Conservation (phyloP, 2,888 invertebrate species). For the Nectonema munidae region DNA sequence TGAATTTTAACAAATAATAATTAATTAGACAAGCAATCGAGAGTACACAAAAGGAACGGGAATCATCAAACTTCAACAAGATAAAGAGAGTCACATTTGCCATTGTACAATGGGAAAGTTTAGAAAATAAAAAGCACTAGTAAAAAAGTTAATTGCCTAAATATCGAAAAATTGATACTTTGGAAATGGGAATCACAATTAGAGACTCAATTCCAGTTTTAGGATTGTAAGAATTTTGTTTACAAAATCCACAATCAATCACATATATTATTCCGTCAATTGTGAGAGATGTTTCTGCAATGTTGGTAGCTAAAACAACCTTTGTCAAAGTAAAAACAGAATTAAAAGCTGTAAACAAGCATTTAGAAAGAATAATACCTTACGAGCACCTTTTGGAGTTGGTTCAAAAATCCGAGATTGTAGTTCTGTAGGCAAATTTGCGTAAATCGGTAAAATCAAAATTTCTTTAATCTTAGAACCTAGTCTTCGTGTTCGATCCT, state of each 20-base stretch:
- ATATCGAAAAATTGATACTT: no score
- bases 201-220: slow-evolving; percentile 91
- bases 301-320: slow-evolving; percentile 84
- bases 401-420: slow-evolving; percentile 94
- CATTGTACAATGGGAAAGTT: no score
- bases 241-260: slow-evolving; percentile 95
- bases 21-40: no score
- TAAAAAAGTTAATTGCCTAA: no score
- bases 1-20: no score
- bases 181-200: slow-evolving; percentile 88
- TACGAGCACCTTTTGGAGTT: slow-evolving; percentile 72
- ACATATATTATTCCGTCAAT: slow-evolving; percentile 96
- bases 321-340: slow-evolving; percentile 19
- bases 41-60: no score
- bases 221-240: slow-evolving; percentile 87
- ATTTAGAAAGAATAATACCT: slow-evolving; percentile 26
- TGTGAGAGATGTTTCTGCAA: slow-evolving; percentile 89
- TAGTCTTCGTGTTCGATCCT: slow-evolving; percentile 56
- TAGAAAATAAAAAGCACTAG: no score
- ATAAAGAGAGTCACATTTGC: no score
- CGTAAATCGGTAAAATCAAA: slow-evolving; percentile 71
- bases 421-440: slow-evolving; percentile 88
- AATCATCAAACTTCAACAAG: no score
- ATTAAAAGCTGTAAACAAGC: background rate
- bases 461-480: slow-evolving; percentile 71